These are phyloP conservation scores for Imbricaverruca yamaguchii DNA, from an alignment of 2,888 invertebrate genomes.

Conservation along the genomic window DNA sequence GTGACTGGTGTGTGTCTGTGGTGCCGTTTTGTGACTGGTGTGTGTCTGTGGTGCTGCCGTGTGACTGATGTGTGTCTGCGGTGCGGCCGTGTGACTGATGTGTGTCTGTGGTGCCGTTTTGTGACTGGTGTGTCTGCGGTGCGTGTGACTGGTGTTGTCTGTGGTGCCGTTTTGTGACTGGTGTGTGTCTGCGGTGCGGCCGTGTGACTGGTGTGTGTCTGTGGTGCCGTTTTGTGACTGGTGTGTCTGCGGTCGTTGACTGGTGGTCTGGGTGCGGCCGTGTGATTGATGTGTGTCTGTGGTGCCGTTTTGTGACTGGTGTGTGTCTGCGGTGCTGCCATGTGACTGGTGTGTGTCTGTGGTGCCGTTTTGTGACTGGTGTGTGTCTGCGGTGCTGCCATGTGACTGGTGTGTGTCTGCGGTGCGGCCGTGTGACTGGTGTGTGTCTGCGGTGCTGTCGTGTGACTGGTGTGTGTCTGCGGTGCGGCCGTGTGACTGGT, in stretches of 20 bases:
- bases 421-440: too few species aligned
- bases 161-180: background rate
- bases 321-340: too few species aligned
- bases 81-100: background rate
- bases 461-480: background rate
- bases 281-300: background rate
- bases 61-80: background rate
- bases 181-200: too few species aligned
- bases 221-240: background rate
- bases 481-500: background rate
- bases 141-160: background rate
- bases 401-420: background rate
- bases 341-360: background rate
- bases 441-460: too few species aligned
- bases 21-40: too few species aligned
- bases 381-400: too few species aligned
- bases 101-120: too few species aligned
- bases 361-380: too few species aligned
- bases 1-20: background rate
- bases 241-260: too few species aligned
- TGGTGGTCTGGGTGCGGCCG: too few species aligned
- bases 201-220: background rate
- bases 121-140: too few species aligned
- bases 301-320: background rate
- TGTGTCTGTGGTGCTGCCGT: too few species aligned